A percentile compares a stretch with the other conserved stretches of the same genome.
phyloP scores from a whole-genome alignment of 2,888 invertebrate genomes.

The Coelinius sp. region DNA sequence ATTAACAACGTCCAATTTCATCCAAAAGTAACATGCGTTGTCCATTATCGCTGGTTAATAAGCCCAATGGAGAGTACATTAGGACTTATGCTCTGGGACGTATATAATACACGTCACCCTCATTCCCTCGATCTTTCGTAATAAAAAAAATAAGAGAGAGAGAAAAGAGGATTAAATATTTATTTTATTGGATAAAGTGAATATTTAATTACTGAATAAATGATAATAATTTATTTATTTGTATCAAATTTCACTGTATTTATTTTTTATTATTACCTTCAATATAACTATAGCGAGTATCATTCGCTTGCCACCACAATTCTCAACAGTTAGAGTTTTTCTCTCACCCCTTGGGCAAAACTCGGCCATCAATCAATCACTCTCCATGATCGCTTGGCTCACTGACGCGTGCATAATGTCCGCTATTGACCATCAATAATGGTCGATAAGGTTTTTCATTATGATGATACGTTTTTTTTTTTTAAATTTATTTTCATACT shows the following conservation, averaged over 20 bases:
- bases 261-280: neutral
- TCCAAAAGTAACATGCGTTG: slow-evolving; percentile 44
- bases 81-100: slow-evolving; percentile 34
- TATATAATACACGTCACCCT: slow-evolving; percentile 28
- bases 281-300: neutral
- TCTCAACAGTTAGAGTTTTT: slow-evolving; percentile 33
- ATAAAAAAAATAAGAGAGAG: no score
- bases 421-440: slow-evolving; percentile 57
- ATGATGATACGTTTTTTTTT: slow-evolving; percentile 10
- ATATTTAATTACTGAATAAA: no score
- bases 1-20: slow-evolving; percentile 46
- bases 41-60: slow-evolving; percentile 48
- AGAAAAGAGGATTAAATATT: no score
- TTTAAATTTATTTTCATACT: slow-evolving; percentile 27
- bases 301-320: slow-evolving; percentile 31
- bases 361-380: slow-evolving; percentile 50
- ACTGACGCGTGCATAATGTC: slow-evolving; percentile 57
- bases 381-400: slow-evolving; percentile 44
- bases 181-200: no score
- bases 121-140: slow-evolving; percentile 13
- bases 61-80: slow-evolving; percentile 41
- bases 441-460: slow-evolving; percentile 41
- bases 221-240: no score
- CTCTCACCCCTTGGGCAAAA: slow-evolving; percentile 4
- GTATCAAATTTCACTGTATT: neutral